Conservation (phyloP, 2,113 vertebrate species). For the Tetrao urogallus region DNA sequence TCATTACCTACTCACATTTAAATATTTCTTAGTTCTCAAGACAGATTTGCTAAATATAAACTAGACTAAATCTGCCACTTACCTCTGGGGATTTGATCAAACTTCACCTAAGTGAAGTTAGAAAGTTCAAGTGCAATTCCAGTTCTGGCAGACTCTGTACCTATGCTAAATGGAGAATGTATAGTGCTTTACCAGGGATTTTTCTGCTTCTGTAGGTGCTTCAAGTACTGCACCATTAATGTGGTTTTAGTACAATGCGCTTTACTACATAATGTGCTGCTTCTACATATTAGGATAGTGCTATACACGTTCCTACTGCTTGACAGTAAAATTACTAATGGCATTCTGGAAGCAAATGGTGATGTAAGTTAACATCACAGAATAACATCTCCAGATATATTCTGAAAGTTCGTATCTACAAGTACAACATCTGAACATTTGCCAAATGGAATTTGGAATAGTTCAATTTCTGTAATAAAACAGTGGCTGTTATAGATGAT, state of each 20-base stretch:
- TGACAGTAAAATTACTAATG: background rate
- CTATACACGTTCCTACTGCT: background rate
- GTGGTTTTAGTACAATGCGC: background rate
- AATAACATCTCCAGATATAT: background rate
- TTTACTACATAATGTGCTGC: background rate
- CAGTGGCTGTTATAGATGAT: background rate
- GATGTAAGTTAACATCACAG: background rate
- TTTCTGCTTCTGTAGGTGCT: background rate
- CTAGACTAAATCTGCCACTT: background rate
- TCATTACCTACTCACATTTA: background rate
- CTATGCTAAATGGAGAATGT: background rate
- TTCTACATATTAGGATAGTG: background rate
- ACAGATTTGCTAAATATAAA: background rate
- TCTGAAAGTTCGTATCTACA: background rate
- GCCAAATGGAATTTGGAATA: background rate
- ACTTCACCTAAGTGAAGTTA: background rate
- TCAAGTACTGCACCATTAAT: background rate
- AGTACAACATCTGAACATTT: background rate
- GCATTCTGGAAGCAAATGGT: background rate
- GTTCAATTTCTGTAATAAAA: background rate
- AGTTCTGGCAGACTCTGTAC: background rate
- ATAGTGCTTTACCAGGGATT: background rate
- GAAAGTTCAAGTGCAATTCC: background rate
- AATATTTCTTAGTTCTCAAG: background rate
- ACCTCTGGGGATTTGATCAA: background rate